phyloP scores from a whole-genome alignment of 2,797 vertebrate genomes.

The Paratrypauchen microcephalus region DNA sequence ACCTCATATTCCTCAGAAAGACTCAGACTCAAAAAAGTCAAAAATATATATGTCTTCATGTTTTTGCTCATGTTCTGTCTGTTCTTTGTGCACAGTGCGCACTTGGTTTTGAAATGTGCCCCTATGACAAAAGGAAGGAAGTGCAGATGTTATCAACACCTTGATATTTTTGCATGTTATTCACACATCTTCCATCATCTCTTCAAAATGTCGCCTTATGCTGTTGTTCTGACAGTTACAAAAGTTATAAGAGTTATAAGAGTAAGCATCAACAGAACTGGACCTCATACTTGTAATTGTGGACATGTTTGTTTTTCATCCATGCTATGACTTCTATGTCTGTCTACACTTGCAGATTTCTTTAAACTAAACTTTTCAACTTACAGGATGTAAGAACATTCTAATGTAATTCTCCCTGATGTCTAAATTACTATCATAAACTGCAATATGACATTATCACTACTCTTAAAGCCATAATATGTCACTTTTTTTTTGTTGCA shows the following conservation, averaged over 20 bases:
- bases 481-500: too few relatives aligned
- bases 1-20: conserved; percentile 25
- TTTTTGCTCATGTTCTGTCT: neutral
- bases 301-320: neutral
- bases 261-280: neutral
- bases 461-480: too few relatives aligned
- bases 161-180: too few relatives aligned
- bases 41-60: conserved; percentile 33
- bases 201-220: neutral
- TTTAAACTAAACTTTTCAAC: neutral
- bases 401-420: neutral
- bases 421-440: too few relatives aligned
- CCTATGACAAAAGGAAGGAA: conserved; percentile 5
- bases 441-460: too few relatives aligned
- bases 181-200: too few relatives aligned
- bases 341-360: neutral
- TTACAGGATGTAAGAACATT: neutral
- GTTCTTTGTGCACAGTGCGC: neutral
- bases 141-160: neutral
- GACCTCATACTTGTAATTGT: neutral
- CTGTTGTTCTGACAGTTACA: too few relatives aligned
- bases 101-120: neutral
- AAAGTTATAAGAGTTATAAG: too few relatives aligned
- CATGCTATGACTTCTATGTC: neutral
- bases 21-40: conserved; percentile 9